Base-by-base conservation (phyloP, 1,140 invertebrate species). In the Diachasma alloeum region DNA sequence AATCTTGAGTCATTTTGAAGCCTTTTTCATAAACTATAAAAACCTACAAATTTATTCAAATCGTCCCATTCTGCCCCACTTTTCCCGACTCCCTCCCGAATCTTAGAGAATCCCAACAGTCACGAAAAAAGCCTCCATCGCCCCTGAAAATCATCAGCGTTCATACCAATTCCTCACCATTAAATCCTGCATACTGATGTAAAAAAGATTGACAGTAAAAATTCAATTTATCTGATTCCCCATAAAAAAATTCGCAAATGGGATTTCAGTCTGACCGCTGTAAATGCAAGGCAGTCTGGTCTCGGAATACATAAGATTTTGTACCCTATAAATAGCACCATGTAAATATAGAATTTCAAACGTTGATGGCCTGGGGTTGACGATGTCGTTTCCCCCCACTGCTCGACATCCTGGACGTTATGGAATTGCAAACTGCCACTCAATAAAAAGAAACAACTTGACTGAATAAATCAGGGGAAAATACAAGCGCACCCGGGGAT, bases 281-380 rank as follows among this genome's bases (percentile, higher is more conserved):
- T 19, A n/a, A 19, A 63, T 63, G 59, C 59, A 63, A 63, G 59
- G 22, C 22, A 63, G 59, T 63, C 59, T 63, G 59, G 48, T 53
- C n/a, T 63, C 22, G 59, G 59, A 63, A 63, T 63, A 63, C 59
- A 63, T 63, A 63, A 63, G 59, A 31, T 63, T 63, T 63, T 15
- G 24, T 63, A 26, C 4, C 6, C 59, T 63, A 63, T 63, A 63
- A 63, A 63, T 63, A 63, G 24, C 10, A 26, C 1, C 8, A 26
- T 26, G 59, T 63, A 63, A 63, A 63, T 63, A 63, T 63, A 63
- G 59, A 63, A 26, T 63, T 63, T 63, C 22, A 63, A 63, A 63
- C 59, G 59, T 63, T 63, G 59, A 63, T 63, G 59, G 59, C 59
- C 59, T 63, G 59, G 59, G 59, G 59, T 63, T 63, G 59, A 63